phyloP scores from a whole-genome alignment of 2,888 invertebrate species.

The Ectemnius continuus region DNA sequence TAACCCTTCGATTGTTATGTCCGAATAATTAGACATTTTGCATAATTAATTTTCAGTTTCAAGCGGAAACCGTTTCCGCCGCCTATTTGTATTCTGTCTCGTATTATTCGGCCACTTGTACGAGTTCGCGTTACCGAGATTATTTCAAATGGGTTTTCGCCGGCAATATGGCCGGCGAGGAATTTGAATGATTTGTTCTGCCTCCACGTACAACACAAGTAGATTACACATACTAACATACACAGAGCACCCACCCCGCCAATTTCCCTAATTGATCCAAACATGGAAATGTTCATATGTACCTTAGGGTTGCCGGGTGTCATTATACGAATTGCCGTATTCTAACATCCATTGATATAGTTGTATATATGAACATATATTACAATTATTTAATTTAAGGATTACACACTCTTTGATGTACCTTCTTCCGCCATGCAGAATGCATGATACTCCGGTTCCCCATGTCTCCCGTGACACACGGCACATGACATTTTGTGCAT shows the following conservation, averaged over 20 bases:
- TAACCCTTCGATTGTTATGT: neutral
- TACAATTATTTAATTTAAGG: neutral
- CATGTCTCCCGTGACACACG: neutral
- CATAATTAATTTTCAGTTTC: neutral
- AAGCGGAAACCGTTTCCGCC: too few species aligned
- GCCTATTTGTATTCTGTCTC: too few species aligned
- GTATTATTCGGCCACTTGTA: too few species aligned
- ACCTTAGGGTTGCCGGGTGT: neutral
- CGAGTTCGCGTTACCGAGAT: neutral
- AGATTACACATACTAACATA: neutral
- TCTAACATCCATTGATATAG: too few species aligned
- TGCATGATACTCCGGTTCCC: neutral
- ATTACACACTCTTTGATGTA: constrained; percentile 6
- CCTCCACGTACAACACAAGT: neutral
- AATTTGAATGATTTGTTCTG: neutral
- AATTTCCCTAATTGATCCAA: neutral
- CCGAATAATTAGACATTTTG: neutral
- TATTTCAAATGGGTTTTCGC: neutral
- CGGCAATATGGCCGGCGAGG: neutral
- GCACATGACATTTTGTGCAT: constrained; percentile 3
- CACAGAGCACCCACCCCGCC: neutral
- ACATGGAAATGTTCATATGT: neutral
- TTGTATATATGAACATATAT: too few species aligned
- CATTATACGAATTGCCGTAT: too few species aligned
- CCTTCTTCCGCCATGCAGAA: constrained; percentile 1